Evolutionary conservation across 2,888 invertebrate genomes (phyloP).

Genomic region (Drosophila kanekoi): DNA sequence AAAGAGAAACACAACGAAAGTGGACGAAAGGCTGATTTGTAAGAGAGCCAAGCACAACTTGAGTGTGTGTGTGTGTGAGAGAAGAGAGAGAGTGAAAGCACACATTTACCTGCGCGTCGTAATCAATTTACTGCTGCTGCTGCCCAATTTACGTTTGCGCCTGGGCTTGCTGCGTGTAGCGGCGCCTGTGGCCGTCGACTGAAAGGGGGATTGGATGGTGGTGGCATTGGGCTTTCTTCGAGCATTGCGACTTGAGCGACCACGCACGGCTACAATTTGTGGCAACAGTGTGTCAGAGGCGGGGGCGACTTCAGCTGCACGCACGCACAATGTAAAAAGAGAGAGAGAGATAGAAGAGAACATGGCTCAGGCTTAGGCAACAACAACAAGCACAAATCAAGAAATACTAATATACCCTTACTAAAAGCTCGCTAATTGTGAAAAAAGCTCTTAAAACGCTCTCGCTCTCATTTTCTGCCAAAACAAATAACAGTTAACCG

Average conservation of each 20-base stretch:
- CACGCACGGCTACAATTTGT: constrained; percentile 49
- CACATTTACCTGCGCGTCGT: constrained; percentile 68
- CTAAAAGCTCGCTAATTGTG: constrained; percentile 28
- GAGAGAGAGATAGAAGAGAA: constrained; percentile 45
- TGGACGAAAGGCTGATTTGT: constrained; percentile 20
- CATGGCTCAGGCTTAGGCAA: constrained; percentile 54
- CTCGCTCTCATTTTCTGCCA: neutral
- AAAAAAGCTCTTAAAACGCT: constrained; percentile 61
- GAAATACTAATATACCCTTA: constrained; percentile 14
- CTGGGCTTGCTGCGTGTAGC: constrained; percentile 55
- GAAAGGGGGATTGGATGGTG: constrained; percentile 21
- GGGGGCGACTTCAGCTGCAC: constrained; percentile 24
- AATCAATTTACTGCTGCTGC: constrained; percentile 44
- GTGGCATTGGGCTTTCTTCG: constrained; percentile 52
- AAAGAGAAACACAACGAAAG: constrained; percentile 44
- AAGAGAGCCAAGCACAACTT: constrained; percentile 19
- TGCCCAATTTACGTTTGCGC: constrained; percentile 62
- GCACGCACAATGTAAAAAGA: constrained; percentile 39
- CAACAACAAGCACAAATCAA: constrained; percentile 32
- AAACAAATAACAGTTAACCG: constrained; percentile 5
- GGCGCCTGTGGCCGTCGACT: constrained; percentile 32
- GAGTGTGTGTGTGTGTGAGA: neutral
- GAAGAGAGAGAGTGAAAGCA: constrained; percentile 37
- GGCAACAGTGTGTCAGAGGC: constrained; percentile 35
- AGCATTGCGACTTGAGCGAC: constrained; percentile 54